Conservation (phyloP, 92 coral and sea anemone genomes). For the Phymanthus crucifer region DNA sequence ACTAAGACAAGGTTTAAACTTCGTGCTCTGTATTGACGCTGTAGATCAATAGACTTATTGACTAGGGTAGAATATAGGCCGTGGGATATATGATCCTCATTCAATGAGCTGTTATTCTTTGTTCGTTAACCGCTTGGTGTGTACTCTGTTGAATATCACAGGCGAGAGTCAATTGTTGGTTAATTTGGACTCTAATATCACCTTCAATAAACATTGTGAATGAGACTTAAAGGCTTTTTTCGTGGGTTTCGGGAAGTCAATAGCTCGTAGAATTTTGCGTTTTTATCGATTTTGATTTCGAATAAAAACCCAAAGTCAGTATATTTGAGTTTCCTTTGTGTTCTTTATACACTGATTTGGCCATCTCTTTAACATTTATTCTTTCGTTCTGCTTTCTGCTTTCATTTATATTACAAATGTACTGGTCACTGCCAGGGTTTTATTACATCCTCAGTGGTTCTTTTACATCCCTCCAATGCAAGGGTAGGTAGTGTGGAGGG, state of each 20-base stretch:
- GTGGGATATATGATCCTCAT: constrained; percentile 27
- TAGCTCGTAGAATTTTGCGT: neutral
- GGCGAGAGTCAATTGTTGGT: neutral
- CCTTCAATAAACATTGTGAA: neutral
- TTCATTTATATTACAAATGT: no score
- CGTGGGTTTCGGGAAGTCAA: neutral
- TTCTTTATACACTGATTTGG: neutral
- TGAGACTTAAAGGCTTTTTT: constrained; percentile 1
- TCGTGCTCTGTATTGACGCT: neutral
- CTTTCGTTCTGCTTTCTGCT: no score
- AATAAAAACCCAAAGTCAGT: neutral
- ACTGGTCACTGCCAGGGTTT: no score
- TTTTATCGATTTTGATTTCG: neutral
- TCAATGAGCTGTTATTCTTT: constrained; percentile 11
- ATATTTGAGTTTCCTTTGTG: neutral
- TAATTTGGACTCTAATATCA: constrained; percentile 16
- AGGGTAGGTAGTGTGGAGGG: no score
- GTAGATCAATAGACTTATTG: neutral
- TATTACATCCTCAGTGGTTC: no score
- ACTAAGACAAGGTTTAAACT: neutral
- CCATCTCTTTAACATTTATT: neutral
- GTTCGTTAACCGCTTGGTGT: constrained; percentile 13
- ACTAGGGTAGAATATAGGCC: constrained; percentile 8
- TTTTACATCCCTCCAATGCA: no score
- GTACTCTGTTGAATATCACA: constrained; percentile 3